Base-by-base conservation (phyloP, 2,888 invertebrate genomes). In the Brachyptera putata region DNA sequence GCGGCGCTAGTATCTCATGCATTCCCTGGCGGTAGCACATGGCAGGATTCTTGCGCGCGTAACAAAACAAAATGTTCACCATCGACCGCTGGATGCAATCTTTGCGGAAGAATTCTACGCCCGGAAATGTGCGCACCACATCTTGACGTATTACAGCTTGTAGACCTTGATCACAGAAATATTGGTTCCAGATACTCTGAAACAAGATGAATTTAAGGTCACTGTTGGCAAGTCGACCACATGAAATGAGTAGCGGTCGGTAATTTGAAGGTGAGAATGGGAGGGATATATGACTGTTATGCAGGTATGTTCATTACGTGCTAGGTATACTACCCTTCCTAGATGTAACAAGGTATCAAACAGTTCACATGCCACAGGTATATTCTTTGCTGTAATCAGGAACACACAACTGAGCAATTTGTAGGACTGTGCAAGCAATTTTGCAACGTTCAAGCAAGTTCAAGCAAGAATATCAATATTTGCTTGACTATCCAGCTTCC, bases 141-240 rank as follows among this genome's bases (percentile, higher is more conserved):
- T 91, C 91, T 73, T 91, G 90, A 4, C 84, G 78, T 53, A 91
- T 91, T 13, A 88, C 78, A 18, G 84, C 80, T 67, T 86, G 82
- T 22, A 91, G 76, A 66, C 90, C 89, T 66, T 84, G 84, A 73
- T 91, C 90, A 73, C 85, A 85, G 73, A 91, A 92, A 74, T 87
- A 90, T 69, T 87, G 86, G 70, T 89, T 87, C 91, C 91, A 92
- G 0, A 84, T 83, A 72, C 89, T 91, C 86, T 91, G 75, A n/a
- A 43, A 43, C 5, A 4, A 14, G 16, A 39, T 39, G 7, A 5
- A n/a, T 9, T n/a, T 14, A 39, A 39, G 39, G 5, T 39, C 4
- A 39, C 34, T 9, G 34, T 9, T 9, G 11, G 34, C 3, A 13
- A 11, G 16, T 36, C n/a, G n/a, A 18, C 14, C 16, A 39, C 14